Percentiles rank a stretch among this genome's conserved stretches.
Evolutionary conservation across 2,113 vertebrate species (phyloP).

Genomic region (Ceyx melanurus): DNA sequence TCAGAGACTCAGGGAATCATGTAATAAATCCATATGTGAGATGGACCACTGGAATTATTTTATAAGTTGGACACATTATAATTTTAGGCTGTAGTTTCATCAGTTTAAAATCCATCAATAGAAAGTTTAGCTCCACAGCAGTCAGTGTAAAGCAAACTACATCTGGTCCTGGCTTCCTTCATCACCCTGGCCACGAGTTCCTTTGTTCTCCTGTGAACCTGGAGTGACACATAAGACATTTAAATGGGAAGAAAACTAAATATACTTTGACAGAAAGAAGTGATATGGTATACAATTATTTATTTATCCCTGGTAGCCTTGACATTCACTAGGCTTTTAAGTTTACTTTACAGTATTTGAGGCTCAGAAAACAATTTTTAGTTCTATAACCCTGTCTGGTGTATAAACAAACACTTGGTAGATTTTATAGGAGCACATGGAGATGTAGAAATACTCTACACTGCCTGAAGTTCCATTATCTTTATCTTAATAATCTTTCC

Average conservation of each 20-base stretch:
- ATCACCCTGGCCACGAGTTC: no score
- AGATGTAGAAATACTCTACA: background rate
- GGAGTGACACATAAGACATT: background rate
- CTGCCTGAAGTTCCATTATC: background rate
- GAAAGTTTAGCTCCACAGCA: background rate
- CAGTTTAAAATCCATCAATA: background rate
- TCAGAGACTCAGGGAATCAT: background rate
- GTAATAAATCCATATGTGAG: background rate
- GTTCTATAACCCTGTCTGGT: background rate
- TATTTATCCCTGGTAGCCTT: background rate
- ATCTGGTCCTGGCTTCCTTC: background rate
- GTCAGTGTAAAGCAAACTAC: background rate
- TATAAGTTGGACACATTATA: background rate
- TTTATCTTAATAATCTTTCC: background rate
- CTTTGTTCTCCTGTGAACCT: background rate
- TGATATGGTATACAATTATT: background rate
- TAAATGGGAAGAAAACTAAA: background rate
- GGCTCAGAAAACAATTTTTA: background rate
- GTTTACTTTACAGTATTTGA: background rate
- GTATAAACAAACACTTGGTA: background rate
- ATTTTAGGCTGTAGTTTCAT: background rate
- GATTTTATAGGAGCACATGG: background rate
- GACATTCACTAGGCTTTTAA: background rate
- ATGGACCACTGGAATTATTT: background rate
- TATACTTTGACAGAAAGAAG: background rate